phyloP scores from a whole-genome alignment of 2,888 invertebrate species.

The Harpalus rubripes region DNA sequence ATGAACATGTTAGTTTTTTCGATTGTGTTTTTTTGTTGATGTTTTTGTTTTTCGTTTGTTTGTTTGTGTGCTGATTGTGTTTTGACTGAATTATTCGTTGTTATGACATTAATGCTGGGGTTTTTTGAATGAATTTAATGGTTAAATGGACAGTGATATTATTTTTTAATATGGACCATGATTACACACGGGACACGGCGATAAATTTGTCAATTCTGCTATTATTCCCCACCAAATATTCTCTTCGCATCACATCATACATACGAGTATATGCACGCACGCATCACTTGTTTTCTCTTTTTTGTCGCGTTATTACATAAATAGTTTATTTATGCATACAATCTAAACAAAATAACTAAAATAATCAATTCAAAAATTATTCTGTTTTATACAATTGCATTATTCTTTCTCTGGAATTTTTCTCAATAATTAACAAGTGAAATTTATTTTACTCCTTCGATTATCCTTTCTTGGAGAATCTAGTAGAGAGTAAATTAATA shows the following conservation, averaged over 20 bases:
- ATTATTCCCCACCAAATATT: conserved; percentile 19
- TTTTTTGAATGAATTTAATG: conserved; percentile 57
- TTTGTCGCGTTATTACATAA: conserved; percentile 19
- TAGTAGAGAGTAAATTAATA: too few species aligned
- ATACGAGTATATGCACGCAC: not conserved
- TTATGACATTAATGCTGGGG: conserved; percentile 61
- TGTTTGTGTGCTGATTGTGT: conserved; percentile 62
- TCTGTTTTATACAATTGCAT: not conserved
- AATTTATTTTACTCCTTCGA: too few species aligned
- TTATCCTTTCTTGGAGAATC: too few species aligned
- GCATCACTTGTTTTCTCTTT: conserved; percentile 18
- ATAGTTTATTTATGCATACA: not conserved
- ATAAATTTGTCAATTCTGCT: conserved; percentile 53
- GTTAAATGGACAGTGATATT: conserved; percentile 53
- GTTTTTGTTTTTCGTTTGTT: conserved; percentile 52
- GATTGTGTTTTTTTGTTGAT: conserved; percentile 51
- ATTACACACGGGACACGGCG: conserved; percentile 43
- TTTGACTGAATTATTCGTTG: conserved; percentile 66
- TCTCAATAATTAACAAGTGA: too few species aligned
- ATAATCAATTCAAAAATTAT: not conserved
- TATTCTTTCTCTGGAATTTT: too few species aligned
- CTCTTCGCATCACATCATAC: not conserved
- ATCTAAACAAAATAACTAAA: not conserved
- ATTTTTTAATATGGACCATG: conserved; percentile 57
- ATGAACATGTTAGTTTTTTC: conserved; percentile 65